Conservation (phyloP, 2,113 vertebrate species). For the Neolamprologus toae region DNA sequence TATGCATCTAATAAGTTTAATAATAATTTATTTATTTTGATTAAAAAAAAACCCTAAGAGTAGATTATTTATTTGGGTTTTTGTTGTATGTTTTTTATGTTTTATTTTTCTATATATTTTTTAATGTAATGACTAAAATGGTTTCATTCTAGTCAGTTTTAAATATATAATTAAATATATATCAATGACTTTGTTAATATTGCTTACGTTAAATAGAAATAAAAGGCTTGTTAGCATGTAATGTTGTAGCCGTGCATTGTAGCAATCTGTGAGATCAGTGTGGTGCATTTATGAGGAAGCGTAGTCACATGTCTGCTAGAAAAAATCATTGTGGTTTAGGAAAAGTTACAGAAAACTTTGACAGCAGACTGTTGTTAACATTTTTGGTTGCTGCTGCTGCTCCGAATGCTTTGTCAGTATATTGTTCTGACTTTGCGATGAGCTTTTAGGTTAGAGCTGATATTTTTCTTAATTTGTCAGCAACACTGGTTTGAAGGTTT, state of each 20-base stretch:
- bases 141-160: neutral
- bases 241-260: neutral
- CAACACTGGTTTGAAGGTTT: neutral
- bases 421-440: neutral
- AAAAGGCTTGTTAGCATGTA: neutral
- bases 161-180: neutral
- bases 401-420: neutral
- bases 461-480: neutral
- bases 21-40: neutral
- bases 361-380: neutral
- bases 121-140: neutral
- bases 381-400: neutral
- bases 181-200: neutral
- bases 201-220: neutral
- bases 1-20: neutral
- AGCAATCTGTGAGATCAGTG: neutral
- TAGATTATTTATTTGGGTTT: neutral
- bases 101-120: neutral
- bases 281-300: neutral
- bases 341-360: neutral
- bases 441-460: neutral
- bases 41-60: fast-evolving
- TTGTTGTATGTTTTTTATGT: neutral
- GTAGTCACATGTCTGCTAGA: neutral
- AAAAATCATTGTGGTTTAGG: neutral